Conservation (phyloP, 2,113 vertebrate genomes). For the Xenus cinereus region DNA sequence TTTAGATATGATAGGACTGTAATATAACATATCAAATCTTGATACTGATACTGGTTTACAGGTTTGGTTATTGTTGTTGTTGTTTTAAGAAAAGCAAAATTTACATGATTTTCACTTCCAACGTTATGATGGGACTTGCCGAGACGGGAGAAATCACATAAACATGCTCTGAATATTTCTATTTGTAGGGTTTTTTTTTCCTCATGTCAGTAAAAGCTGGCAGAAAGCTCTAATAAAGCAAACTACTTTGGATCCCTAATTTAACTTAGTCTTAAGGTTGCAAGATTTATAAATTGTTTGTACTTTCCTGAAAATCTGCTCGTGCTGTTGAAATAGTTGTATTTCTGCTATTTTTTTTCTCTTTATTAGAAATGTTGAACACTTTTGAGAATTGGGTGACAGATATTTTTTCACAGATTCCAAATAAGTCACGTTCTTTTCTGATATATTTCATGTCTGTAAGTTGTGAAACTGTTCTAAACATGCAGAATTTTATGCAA, state of each 20-base stretch:
- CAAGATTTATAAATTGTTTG: background rate
- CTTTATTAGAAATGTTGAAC: slow-evolving; percentile 76
- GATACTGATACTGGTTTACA: background rate
- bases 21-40: background rate
- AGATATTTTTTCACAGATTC: slow-evolving; percentile 82
- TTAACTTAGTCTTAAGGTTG: background rate
- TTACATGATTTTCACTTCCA: background rate
- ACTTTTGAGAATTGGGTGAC: slow-evolving; percentile 83
- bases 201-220: background rate
- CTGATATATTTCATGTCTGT: background rate
- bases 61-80: background rate
- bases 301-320: background rate
- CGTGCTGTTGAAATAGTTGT: background rate
- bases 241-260: background rate
- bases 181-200: rapidly evolving
- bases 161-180: background rate
- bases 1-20: background rate
- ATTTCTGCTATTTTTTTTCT: background rate
- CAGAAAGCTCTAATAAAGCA: background rate
- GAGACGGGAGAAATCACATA: background rate
- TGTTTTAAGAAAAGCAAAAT: background rate
- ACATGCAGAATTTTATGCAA: background rate
- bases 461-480: background rate
- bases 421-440: slow-evolving; percentile 78
- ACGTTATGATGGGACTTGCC: background rate